Evolutionary conservation across 1,140 invertebrate species (phyloP).

Genomic region (Pogonomyrmex californicus): DNA sequence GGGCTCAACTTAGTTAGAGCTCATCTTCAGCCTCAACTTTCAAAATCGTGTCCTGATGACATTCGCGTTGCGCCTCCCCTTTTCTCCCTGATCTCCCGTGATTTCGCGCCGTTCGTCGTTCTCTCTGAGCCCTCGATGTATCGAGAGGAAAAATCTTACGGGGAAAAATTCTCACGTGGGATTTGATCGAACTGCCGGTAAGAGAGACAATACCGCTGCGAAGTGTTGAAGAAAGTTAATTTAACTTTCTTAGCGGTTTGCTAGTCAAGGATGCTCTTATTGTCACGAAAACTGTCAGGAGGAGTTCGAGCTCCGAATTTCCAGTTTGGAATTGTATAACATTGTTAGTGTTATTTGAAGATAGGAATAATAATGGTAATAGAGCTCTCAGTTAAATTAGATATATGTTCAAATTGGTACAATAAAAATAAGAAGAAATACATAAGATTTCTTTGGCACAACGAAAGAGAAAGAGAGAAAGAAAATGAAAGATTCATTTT

Average conservation of each 20-base stretch:
- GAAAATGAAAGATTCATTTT: not conserved
- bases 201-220: constrained; percentile 1
- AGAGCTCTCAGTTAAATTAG: not conserved
- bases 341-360: not conserved
- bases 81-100: not conserved
- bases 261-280: not conserved
- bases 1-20: constrained; percentile 39
- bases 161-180: not conserved
- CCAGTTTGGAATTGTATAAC: not conserved
- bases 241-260: constrained; percentile 35
- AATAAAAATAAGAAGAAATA: not conserved
- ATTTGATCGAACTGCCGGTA: constrained; percentile 12
- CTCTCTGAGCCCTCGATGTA: not conserved
- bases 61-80: not conserved
- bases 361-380: not conserved
- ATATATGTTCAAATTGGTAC: not conserved
- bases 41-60: constrained; percentile 4
- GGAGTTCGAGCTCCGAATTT: constrained; percentile 40
- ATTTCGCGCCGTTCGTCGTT: not conserved
- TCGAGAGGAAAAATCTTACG: not conserved
- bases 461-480: not conserved
- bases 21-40: constrained; percentile 35
- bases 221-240: constrained; percentile 55
- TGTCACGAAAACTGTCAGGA: constrained; percentile 36
- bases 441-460: not conserved